Conservation (phyloP, 2,888 invertebrate species). For the Synergus laeviventris region DNA sequence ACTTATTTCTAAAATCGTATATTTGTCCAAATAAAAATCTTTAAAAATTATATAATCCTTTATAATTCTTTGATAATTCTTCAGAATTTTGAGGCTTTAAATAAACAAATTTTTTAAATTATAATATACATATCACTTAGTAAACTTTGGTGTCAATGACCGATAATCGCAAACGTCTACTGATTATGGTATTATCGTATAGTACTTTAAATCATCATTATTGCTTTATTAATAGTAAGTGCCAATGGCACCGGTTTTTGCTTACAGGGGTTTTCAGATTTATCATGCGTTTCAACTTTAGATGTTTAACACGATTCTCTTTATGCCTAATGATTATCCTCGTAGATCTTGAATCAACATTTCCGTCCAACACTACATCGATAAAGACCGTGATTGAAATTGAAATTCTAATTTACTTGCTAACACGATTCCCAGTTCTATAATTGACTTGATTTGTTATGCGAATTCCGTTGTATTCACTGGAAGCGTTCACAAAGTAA, state of each 20-base stretch:
- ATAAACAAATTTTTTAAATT: too few relatives aligned
- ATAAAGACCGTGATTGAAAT: background rate
- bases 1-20: background rate
- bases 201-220: background rate
- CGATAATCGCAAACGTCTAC: too few relatives aligned
- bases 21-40: background rate
- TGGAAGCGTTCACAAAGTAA: slow-evolving; percentile 22
- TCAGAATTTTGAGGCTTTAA: too few relatives aligned
- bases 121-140: too few relatives aligned
- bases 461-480: slow-evolving; percentile 18
- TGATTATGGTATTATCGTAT: background rate
- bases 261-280: background rate
- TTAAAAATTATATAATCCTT: background rate
- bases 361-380: background rate
- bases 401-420: background rate
- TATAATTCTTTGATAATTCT: too few relatives aligned
- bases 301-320: background rate
- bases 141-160: background rate
- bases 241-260: background rate
- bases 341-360: background rate
- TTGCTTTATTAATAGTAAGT: background rate
- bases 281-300: background rate
- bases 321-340: background rate
- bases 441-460: slow-evolving; percentile 35
- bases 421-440: slow-evolving; percentile 3